These are phyloP conservation scores for Agelaius phoeniceus DNA, from an alignment of 2,113 vertebrate species.

Conservation along the genomic window DNA sequence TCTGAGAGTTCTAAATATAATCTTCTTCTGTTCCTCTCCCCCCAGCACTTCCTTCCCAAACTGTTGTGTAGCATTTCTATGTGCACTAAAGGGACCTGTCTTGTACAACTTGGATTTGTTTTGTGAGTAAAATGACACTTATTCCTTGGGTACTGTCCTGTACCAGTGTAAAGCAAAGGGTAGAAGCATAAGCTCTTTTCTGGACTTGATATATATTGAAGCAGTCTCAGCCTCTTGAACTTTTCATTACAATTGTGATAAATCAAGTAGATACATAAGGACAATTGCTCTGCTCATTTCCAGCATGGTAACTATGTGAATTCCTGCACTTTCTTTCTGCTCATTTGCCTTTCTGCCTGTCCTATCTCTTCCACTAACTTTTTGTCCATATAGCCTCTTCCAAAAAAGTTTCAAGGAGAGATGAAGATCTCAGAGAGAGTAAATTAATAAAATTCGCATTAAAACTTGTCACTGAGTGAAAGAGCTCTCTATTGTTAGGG, in stretches of 20 bases:
- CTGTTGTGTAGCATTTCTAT: not conserved
- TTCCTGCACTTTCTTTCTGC: not conserved
- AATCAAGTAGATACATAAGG: not conserved
- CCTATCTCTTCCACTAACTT: not conserved
- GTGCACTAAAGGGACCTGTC: not conserved
- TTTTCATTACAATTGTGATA: not conserved
- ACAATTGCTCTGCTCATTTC: not conserved
- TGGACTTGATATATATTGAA: not conserved
- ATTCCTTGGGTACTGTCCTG: not conserved
- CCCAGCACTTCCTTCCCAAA: not conserved
- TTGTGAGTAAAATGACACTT: not conserved
- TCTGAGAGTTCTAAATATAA: slow-evolving; percentile 13
- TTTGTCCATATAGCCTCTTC: not conserved
- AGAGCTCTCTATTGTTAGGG: not conserved
- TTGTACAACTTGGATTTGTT: not conserved
- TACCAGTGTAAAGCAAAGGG: not conserved
- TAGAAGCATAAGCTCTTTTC: not conserved
- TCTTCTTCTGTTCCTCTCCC: not conserved
- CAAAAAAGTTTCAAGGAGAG: not conserved
- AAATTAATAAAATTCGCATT: not conserved
- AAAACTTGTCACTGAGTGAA: not conserved
- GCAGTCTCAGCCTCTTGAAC: not conserved
- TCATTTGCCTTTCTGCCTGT: not conserved
- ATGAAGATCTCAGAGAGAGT: not conserved
- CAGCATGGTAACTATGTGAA: not conserved